Base-by-base conservation (phyloP, 1,140 invertebrate genomes). In the Heliconius hewitsoni region DNA sequence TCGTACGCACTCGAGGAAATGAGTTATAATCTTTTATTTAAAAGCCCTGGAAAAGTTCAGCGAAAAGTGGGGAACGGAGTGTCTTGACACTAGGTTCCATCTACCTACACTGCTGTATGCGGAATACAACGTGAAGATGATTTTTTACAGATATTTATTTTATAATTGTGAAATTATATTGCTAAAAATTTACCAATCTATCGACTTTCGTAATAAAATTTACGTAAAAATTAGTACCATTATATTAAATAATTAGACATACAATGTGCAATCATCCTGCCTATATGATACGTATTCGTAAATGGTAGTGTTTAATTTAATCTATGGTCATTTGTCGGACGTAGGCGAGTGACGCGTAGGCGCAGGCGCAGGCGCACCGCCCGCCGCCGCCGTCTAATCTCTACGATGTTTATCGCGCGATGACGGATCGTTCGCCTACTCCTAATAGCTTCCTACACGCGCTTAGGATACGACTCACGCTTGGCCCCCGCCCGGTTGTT, bases 371-470 rank as follows among this genome's bases (percentile, higher is more conserved):
- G 81, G 82, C 87, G 84, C 82, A 85, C 83, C 82, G 84, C 71
- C 80, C 83, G 74, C 75, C 82, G 81, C 80, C 83, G 76, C 75
- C 81, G 81, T 74, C 82, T 88, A 86, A 88, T 89, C 90, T 84
- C 85, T 73, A 80, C 84, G 89, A 90, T 91, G 85, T 89, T 92
- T 90, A 92, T 91, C 90, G 78, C 79, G 74, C 76, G 82, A 87
- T 90, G 90, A 92, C 91, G 83, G 87, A 91, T 91, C 84, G 83
- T 76, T 76, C 82, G 82, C 82, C 86, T 80, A 79, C 88, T 81
- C 46, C 72, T 81, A 83, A 81, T 77, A 81, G 80, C 82, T 81
- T 81, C 82, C 82, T 79, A 77, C 81, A 80, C 81, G 73, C 78
- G 78, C 19, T 76, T 81, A 77, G 55, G 78, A 81, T 81, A 83